Evolutionary conservation across 2,888 invertebrate genomes (phyloP).

Genomic region (Epirrhoe tristata): DNA sequence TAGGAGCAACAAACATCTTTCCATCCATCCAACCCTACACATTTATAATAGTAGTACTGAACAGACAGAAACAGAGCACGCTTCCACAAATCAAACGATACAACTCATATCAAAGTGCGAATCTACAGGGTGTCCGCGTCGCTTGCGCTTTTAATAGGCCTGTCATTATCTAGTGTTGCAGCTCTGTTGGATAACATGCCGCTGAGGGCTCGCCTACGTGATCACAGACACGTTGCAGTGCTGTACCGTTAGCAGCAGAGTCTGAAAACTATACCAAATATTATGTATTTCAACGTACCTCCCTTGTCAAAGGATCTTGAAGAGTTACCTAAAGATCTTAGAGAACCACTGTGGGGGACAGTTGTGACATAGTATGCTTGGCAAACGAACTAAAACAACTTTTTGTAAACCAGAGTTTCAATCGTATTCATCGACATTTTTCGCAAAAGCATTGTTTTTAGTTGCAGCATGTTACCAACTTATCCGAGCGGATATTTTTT

Average conservation of each 20-base stretch:
- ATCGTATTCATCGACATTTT: not conserved
- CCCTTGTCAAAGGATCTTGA: too few species aligned
- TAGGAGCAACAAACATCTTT: too few species aligned
- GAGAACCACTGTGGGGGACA: too few species aligned
- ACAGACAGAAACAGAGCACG: not conserved
- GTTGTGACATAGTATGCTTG: not conserved
- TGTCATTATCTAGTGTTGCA: slow-evolving; percentile 9
- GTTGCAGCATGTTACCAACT: not conserved
- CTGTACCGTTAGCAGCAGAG: slow-evolving; percentile 47
- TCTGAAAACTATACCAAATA: slow-evolving; percentile 3
- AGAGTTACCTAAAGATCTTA: too few species aligned
- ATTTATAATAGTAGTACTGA: too few species aligned
- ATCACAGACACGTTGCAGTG: slow-evolving; percentile 54
- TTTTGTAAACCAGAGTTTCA: not conserved
- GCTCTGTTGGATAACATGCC: slow-evolving; percentile 36
- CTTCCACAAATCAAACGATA: not conserved
- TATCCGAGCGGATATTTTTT: not conserved
- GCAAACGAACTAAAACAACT: not conserved
- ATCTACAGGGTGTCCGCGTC: not conserved
- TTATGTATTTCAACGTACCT: too few species aligned
- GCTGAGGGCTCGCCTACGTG: slow-evolving; percentile 57
- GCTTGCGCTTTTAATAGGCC: not conserved
- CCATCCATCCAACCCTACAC: too few species aligned
- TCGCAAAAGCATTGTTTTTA: not conserved
- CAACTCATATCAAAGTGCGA: not conserved